Evolutionary conservation across 2,113 vertebrate species (phyloP).

Genomic region (Cyanoramphus novaezelandiae): DNA sequence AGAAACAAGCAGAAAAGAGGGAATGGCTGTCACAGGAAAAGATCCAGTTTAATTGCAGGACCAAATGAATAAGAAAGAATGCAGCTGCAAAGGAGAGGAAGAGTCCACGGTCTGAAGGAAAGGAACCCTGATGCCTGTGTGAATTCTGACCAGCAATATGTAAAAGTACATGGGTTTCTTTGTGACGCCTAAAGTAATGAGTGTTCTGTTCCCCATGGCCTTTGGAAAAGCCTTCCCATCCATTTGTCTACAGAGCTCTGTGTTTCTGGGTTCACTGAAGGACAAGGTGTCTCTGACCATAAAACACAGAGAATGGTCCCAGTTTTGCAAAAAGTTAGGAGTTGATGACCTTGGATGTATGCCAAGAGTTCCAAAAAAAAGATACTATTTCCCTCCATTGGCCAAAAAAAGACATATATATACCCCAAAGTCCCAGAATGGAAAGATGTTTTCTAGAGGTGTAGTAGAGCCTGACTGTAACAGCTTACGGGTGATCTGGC

Average conservation of each 20-base stretch:
- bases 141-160: neutral
- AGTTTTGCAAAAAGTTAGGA: neutral
- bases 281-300: neutral
- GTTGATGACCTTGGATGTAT: neutral
- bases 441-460: neutral
- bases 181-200: neutral
- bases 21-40: neutral
- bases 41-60: neutral
- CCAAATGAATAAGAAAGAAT: neutral
- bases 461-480: neutral
- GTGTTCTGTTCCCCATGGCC: neutral
- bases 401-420: neutral
- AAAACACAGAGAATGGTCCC: neutral
- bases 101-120: neutral
- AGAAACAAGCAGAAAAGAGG: neutral
- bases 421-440: neutral
- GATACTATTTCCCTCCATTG: rapidly evolving
- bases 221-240: neutral
- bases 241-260: neutral
- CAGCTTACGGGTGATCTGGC: neutral
- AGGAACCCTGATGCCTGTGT: neutral
- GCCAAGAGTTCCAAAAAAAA: neutral
- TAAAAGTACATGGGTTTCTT: neutral
- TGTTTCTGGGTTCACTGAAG: neutral
- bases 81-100: neutral